Conservation (phyloP, 2,888 invertebrate species). For the Leptopilina syphax region DNA sequence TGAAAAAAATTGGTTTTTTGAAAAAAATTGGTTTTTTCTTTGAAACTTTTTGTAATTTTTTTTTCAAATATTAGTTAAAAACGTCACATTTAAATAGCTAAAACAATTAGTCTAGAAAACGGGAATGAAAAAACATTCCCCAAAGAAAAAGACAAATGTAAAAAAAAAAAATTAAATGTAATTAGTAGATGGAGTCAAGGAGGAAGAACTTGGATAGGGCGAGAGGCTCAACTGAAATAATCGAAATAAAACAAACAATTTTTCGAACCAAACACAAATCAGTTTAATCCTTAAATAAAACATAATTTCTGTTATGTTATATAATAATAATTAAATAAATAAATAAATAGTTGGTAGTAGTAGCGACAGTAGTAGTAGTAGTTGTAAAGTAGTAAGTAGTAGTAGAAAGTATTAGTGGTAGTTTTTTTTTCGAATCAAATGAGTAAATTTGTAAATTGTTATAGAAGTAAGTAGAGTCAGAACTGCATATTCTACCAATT, state of each 20-base stretch:
- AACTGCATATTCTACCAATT: constrained; percentile 44
- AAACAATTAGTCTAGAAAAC: background rate
- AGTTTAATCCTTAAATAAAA: constrained; percentile 77
- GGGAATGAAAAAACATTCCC: background rate
- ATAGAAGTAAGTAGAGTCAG: constrained; percentile 54
- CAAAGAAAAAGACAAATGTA: background rate
- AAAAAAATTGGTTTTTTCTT: no score
- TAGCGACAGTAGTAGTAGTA: constrained; percentile 63
- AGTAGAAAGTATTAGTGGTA: constrained; percentile 57
- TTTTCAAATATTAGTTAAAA: no score
- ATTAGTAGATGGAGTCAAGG: constrained; percentile 16
- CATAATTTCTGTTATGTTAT: constrained; percentile 75
- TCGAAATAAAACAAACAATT: constrained; percentile 73
- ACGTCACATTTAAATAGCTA: no score
- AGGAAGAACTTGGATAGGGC: constrained; percentile 40
- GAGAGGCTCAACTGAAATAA: constrained; percentile 68
- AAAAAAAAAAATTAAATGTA: constrained; percentile 52
- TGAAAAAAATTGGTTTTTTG: no score
- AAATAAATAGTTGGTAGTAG: constrained; percentile 74
- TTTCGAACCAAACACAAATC: constrained; percentile 76
- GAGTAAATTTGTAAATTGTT: constrained; percentile 54
- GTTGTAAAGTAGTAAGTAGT: constrained; percentile 53
- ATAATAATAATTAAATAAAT: constrained; percentile 75
- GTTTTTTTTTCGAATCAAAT: constrained; percentile 38
- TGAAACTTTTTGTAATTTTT: no score